These are phyloP conservation scores for Pharmacophagus antenor DNA, from an alignment of 2,888 invertebrate genomes.

Conservation along the genomic window DNA sequence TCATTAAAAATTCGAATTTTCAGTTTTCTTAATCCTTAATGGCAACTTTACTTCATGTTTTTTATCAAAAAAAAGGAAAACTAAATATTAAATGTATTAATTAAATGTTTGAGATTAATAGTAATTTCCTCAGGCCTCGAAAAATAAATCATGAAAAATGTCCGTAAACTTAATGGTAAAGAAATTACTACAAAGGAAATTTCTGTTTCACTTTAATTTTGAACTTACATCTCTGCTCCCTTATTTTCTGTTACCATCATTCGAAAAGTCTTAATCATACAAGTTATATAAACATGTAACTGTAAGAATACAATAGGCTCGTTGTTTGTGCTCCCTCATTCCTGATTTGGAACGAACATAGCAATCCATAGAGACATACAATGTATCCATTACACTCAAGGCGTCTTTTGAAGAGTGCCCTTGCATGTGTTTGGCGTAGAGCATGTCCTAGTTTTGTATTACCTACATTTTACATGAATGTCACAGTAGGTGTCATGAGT, in stretches of 20 bases:
- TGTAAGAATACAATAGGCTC: constrained; percentile 31
- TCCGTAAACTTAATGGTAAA: no score
- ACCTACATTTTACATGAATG: not conserved
- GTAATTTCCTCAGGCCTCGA: no score
- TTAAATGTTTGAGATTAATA: no score
- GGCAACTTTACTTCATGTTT: no score
- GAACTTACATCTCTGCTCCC: not conserved
- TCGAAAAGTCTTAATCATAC: constrained; percentile 2
- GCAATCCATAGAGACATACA: constrained; percentile 31
- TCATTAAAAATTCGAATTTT: no score
- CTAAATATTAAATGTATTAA: no score
- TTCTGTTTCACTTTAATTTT: not conserved
- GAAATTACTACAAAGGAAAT: not conserved
- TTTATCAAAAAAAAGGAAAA: no score
- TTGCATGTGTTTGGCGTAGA: constrained; percentile 6
- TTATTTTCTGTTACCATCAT: constrained; percentile 11
- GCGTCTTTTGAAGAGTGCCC: constrained; percentile 21
- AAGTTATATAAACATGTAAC: constrained; percentile 8
- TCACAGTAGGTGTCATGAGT: not conserved
- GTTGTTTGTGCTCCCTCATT: constrained; percentile 41
- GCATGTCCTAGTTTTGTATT: constrained; percentile 20
- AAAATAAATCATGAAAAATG: no score
- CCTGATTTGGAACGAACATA: constrained; percentile 38
- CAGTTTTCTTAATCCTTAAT: no score
- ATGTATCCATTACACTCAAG: constrained; percentile 29